phyloP scores from a whole-genome alignment of 2,113 vertebrate species.

The Crotophaga sulcirostris region DNA sequence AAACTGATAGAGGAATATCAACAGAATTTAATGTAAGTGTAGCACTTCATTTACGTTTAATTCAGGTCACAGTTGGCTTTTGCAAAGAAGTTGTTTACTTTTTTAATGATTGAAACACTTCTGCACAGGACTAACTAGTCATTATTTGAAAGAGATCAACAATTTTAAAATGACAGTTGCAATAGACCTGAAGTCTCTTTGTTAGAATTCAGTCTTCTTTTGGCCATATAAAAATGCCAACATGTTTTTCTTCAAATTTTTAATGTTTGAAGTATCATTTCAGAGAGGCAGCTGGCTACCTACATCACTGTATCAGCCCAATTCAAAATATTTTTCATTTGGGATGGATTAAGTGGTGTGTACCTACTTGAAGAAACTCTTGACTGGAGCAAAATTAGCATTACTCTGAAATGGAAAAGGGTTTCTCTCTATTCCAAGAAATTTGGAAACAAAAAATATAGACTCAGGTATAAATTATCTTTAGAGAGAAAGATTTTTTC shows the following conservation, averaged over 20 bases:
- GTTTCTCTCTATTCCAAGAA: neutral
- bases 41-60: neutral
- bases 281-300: neutral
- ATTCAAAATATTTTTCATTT: neutral
- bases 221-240: neutral
- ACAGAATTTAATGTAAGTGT: constrained; percentile 87
- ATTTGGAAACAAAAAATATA: neutral
- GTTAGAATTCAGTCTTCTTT: neutral
- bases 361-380: neutral
- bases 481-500: neutral
- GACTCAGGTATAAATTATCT: neutral
- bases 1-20: constrained; percentile 92
- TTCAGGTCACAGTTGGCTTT: neutral
- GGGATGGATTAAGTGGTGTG: neutral
- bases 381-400: neutral
- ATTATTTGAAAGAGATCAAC: neutral
- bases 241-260: neutral
- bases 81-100: neutral
- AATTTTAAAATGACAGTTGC: neutral
- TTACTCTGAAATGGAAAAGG: neutral
- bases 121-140: neutral
- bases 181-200: neutral
- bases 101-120: neutral
- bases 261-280: neutral
- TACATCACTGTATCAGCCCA: neutral